Conservation (phyloP, 2,113 vertebrate genomes). For the Psittacara wagleri region DNA sequence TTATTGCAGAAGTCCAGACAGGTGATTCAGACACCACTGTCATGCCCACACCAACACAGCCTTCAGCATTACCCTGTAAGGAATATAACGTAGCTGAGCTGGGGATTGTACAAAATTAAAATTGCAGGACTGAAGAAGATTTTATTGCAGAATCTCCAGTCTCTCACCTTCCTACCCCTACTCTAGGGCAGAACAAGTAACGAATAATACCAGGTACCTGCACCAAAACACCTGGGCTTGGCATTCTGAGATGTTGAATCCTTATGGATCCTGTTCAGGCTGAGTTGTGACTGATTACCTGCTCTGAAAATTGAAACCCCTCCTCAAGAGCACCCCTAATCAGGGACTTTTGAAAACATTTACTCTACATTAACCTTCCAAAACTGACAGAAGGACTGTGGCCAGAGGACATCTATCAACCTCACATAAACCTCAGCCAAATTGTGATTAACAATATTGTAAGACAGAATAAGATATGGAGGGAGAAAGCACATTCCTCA, state of each 20-base stretch:
- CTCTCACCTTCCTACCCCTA: not conserved
- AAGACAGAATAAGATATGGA: accelerated
- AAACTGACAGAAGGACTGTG: not conserved
- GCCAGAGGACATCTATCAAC: not conserved
- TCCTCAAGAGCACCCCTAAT: not conserved
- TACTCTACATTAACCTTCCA: not conserved
- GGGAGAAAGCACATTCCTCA: not conserved
- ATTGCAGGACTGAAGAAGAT: not conserved
- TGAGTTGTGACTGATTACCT: not conserved
- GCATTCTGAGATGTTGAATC: not conserved
- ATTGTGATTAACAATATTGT: not conserved
- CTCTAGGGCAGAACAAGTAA: not conserved
- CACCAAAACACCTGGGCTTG: not conserved
- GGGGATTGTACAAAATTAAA: not conserved
- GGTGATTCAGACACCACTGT: not conserved
- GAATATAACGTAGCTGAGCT: not conserved
- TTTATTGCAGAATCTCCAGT: not conserved
- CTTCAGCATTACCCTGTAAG: not conserved
- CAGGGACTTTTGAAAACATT: not conserved
- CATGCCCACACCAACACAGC: not conserved
- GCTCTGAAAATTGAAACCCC: not conserved
- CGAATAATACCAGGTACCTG: not conserved
- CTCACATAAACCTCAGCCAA: not conserved
- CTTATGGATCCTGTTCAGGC: not conserved
- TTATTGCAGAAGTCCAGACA: not conserved